Evolutionary conservation across 64 coral and sea anemone genomes (phyloP), one percentile per base, ranked within the genome.

Genomic region (Trachythela sp.): DNA sequence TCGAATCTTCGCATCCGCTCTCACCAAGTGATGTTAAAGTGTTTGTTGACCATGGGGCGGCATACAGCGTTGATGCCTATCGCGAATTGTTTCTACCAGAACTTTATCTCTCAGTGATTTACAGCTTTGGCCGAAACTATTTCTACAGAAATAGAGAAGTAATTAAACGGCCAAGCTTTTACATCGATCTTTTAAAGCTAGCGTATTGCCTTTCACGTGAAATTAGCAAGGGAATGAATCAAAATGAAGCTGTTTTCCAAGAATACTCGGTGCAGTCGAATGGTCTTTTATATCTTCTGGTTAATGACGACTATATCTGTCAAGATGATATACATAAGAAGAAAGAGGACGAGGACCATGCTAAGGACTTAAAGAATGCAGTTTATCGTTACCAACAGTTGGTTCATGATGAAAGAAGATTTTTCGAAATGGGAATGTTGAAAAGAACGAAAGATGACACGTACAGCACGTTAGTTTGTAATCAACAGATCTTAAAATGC

Each of bases 71-170:
- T 80, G 75, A 80, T 20, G 37, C 8, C 13, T 80, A 80, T 39
- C 31, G 37, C 31, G 20, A 36, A 5, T 80, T 80, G 2, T 80
- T 5, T 39, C 20, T 80, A 30, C 75, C 75, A 9, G 75, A 80
- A 35, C 75, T 80, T 35, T 80, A 80, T 8, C 15, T 80, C 13
- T 80, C 75, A 15, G 37, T 80, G 31, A 15, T 80, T 39, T 80
- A 80, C 75, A 80, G 75, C 37, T 18, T 80, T 80, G 75, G 27
- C 37, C 75, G 75, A 80, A 80, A 77, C 26, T 77, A 77, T 77
- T 34, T 77, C 71, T 77, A 77, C 71, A 35, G 7, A 31, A 35
- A 32, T 9, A 35, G 26, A 33, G 71, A 77, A 35, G 26, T 18
- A 15, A 77, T 77, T 3, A 34, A 27, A 26, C 13, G 29, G 11